Evolutionary conservation across 2,797 vertebrate species (phyloP).

Genomic region (Prionace glauca): DNA sequence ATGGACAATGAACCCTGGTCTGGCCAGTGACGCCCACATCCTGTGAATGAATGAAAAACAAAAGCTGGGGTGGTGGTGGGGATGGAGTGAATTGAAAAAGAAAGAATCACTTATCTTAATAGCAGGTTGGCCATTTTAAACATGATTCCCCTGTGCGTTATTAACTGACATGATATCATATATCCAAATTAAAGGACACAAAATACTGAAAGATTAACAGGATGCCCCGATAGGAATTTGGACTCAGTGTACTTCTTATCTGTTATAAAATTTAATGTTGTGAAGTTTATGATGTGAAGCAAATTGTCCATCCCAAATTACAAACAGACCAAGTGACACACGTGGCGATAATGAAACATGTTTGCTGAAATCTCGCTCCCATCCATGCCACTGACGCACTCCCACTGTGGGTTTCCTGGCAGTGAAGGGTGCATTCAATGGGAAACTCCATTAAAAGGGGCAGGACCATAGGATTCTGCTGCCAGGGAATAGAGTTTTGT

Average conservation of each 20-base stretch:
- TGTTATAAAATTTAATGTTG: constrained; percentile 39
- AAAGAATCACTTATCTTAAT: not conserved
- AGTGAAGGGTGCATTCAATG: too few species aligned
- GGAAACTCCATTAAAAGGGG: too few species aligned
- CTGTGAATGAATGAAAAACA: too few species aligned
- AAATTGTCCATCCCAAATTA: constrained; percentile 41
- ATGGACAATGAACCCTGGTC: too few species aligned
- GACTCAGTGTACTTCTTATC: constrained; percentile 37
- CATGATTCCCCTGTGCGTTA: not conserved
- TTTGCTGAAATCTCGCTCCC: too few species aligned
- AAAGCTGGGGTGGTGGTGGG: too few species aligned
- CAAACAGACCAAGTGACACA: not conserved
- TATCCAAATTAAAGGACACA: not conserved
- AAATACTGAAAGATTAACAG: not conserved
- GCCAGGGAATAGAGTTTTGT: too few species aligned
- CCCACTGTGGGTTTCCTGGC: too few species aligned
- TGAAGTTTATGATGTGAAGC: constrained; percentile 35
- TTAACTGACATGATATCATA: not conserved
- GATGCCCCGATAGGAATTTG: not conserved
- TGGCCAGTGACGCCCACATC: too few species aligned
- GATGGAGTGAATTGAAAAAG: not conserved
- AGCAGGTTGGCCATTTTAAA: not conserved
- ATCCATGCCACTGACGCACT: too few species aligned
- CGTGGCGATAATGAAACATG: too few species aligned
- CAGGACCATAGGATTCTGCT: too few species aligned